Percentiles rank a stretch among this genome's conserved stretches.
These are phyloP conservation scores for Agrochola lota DNA, from an alignment of 2,888 invertebrate genomes.

Conservation along the genomic window DNA sequence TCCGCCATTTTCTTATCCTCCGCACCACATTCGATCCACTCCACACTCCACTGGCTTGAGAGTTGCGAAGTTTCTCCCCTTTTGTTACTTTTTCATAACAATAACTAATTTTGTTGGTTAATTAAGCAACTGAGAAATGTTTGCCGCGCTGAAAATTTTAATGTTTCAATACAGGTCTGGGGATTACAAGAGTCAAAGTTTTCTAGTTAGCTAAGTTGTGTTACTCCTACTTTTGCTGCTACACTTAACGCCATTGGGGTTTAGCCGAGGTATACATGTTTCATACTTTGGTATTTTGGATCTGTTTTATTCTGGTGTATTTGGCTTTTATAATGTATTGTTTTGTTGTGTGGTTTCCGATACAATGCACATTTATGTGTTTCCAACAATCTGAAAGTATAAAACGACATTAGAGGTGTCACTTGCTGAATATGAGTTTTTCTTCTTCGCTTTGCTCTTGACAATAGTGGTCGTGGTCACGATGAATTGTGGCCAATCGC, in stretches of 20 bases:
- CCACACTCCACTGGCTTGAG: conserved; percentile 71
- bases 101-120: conserved; percentile 84
- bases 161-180: conserved; percentile 73
- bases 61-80: conserved; percentile 75
- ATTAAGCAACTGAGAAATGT: conserved; percentile 80
- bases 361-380: neutral
- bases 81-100: conserved; percentile 83
- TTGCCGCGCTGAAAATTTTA: conserved; percentile 72
- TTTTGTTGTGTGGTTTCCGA: conserved; percentile 35
- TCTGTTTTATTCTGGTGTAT: conserved; percentile 39
- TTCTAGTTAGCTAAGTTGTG: conserved; percentile 59
- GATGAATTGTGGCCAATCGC: no score
- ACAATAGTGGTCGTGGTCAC: no score
- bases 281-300: conserved; percentile 52
- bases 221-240: conserved; percentile 51
- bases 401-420: neutral
- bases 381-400: neutral
- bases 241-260: conserved; percentile 59
- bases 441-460: no score
- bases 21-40: conserved; percentile 50
- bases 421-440: neutral
- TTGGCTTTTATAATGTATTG: conserved; percentile 26
- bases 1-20: conserved; percentile 39
- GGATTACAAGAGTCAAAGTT: conserved; percentile 70
- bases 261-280: conserved; percentile 41